Evolutionary conservation across 2,888 invertebrate genomes (phyloP), one percentile per base, ranked within the genome.

Genomic region (Poecilus cupreus): DNA sequence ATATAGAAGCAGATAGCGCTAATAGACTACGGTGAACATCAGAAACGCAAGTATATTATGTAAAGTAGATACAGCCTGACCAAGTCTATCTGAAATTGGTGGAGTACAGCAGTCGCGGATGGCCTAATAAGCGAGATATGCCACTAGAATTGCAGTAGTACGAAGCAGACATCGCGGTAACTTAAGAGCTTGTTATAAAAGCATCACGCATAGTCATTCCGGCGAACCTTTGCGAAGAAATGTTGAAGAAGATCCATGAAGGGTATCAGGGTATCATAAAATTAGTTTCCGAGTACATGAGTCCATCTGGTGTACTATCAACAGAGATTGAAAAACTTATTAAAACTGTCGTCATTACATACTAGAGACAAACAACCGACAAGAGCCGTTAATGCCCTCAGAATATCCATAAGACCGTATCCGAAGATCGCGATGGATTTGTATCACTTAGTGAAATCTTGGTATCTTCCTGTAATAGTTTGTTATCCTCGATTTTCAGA

Each of bases 381-480:
- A 74, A 11, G 74, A 74, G 20, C 74, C 74, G 16, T 24, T 64
- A 3, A 32, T 64, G 24, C 64, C 22, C 8, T 8, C 43, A 20
- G 39, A 18, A 43, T 46, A 20, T 46, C 20, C 49, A 16, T 18
- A 43, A 5, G 74, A n/a, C 46, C 74, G 3, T 74, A 49, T 46
- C 74, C 43, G 37, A 74, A 74, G 11, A 8, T 74, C n/a, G 74
- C 32, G 2, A 74, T 74, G 74, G 74, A 74, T 24, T 37, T 74
- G 3, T 74, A 46, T 16, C 20, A 24, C 10, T n/a, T 74, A 3
- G 43, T n/a, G 11, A 8, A 16, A 11, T 20, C 43, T 5, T 13
- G 43, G 3, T 74, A 74, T 49, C 22, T 74, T 18, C 13, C 51
- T 5, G 26, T 75, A 0, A 75, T 75, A 32, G 75, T 18, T 46